Evolutionary conservation across 2,113 vertebrate species (phyloP).

Genomic region (Octodon degus): DNA sequence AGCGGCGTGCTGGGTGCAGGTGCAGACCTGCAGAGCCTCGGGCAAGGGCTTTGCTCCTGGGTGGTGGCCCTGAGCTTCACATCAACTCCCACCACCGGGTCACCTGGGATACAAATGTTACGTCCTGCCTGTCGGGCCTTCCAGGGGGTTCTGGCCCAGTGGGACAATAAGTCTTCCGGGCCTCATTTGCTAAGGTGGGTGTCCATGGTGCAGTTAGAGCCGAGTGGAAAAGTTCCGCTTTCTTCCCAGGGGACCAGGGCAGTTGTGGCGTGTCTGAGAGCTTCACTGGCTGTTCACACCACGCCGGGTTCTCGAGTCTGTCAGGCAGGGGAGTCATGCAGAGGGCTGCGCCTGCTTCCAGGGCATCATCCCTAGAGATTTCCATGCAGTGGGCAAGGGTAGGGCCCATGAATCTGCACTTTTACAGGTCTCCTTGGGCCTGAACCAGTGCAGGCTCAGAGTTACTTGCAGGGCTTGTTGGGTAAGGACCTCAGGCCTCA

Average conservation of each 20-base stretch:
- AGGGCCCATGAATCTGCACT: background rate
- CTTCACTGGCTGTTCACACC: background rate
- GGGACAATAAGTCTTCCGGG: rapidly evolving
- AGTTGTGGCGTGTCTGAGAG: background rate
- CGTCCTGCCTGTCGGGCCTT: background rate
- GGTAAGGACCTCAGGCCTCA: background rate
- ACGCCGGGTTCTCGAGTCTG: too few species aligned
- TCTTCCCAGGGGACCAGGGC: background rate
- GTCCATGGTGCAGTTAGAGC: background rate
- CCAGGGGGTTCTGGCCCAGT: background rate
- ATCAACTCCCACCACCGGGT: background rate
- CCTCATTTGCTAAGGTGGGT: background rate
- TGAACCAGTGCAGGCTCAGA: rapidly evolving
- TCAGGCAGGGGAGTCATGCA: background rate
- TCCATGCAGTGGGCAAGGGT: background rate
- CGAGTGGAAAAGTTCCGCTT: background rate
- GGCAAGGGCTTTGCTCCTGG: background rate
- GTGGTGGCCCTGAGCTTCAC: rapidly evolving
- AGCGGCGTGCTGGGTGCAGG: too few species aligned
- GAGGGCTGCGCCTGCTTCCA: background rate
- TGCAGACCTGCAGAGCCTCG: too few species aligned
- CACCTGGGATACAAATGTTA: background rate
- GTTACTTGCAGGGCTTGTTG: background rate
- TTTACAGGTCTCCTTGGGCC: background rate
- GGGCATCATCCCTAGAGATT: background rate